These are phyloP conservation scores for Trogon surrucura DNA, from an alignment of 2,113 vertebrate species.

Conservation along the genomic window DNA sequence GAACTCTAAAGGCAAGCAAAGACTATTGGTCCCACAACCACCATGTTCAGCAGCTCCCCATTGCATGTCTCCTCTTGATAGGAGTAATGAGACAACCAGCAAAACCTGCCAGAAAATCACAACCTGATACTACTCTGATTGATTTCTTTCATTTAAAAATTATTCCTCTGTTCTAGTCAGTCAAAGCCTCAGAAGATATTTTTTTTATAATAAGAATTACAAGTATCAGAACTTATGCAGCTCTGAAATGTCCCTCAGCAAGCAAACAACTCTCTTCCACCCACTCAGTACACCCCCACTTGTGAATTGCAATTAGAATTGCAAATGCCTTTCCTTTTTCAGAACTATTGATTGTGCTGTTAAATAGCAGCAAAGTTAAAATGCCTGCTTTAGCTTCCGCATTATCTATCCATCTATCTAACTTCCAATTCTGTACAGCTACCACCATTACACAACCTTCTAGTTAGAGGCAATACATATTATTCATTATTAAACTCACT, in stretches of 20 bases:
- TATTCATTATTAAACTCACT: not conserved
- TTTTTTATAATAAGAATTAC: slow-evolving; percentile 24
- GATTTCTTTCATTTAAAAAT: not conserved
- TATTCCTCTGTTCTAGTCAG: not conserved
- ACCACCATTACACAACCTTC: not conserved
- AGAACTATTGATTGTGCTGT: slow-evolving; percentile 44
- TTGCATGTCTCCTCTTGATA: not conserved
- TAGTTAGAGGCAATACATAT: not conserved
- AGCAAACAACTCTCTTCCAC: slow-evolving; percentile 43
- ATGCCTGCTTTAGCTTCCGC: not conserved
- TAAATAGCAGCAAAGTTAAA: slow-evolving; percentile 35
- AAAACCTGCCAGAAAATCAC: not conserved
- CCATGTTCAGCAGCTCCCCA: not conserved
- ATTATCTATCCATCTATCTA: not conserved
- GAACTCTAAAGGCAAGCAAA: not conserved
- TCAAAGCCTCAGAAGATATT: not conserved
- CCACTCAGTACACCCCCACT: slow-evolving; percentile 13
- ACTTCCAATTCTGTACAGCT: not conserved
- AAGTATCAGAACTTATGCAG: slow-evolving; percentile 28
- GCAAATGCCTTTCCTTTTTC: slow-evolving; percentile 60
- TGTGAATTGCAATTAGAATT: slow-evolving; percentile 59
- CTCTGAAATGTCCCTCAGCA: slow-evolving; percentile 28
- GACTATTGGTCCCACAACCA: not conserved
- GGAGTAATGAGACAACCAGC: not conserved
- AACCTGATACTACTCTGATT: not conserved